phyloP scores from a whole-genome alignment of 64 coral and sea anemone species.

The Actinia tenebrosa region DNA sequence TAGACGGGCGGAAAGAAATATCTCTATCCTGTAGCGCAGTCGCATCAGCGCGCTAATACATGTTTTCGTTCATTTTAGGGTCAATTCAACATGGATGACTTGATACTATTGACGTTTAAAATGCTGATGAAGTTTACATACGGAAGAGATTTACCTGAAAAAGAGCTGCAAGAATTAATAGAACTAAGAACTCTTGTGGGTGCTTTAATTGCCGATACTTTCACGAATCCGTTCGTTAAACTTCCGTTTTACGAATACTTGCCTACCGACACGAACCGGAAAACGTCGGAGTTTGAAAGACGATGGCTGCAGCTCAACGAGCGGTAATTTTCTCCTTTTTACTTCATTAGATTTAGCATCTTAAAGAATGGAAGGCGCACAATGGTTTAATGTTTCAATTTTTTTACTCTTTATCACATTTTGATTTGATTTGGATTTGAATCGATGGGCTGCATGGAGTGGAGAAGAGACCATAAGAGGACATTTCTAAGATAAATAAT shows the following conservation, averaged over 20 bases:
- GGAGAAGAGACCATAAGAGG: background rate
- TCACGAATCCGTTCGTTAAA: constrained; percentile 44
- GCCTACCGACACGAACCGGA: constrained; percentile 41
- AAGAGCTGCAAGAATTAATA: constrained; percentile 31
- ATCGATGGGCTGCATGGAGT: too few species aligned
- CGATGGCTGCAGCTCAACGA: constrained; percentile 51
- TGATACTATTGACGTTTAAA: constrained; percentile 46
- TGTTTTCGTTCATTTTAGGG: constrained; percentile 2
- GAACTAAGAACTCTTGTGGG: constrained; percentile 29
- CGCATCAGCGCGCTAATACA: too few species aligned
- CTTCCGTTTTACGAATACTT: constrained; percentile 51
- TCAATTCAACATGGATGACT: constrained; percentile 28
- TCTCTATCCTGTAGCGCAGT: background rate
- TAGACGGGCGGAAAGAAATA: too few species aligned
- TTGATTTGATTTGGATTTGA: too few species aligned
- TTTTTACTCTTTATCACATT: too few species aligned
- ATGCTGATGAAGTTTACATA: constrained; percentile 68
- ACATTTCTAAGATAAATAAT: background rate
- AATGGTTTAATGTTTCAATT: too few species aligned
- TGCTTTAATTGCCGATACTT: constrained; percentile 33
- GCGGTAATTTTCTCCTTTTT: constrained; percentile 8
- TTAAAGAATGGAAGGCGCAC: background rate
- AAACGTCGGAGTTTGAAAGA: constrained; percentile 36
- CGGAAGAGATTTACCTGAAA: constrained; percentile 35
- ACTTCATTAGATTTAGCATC: background rate